These are phyloP conservation scores for Rhynchophorus ferrugineus DNA, from an alignment of 1,140 invertebrate genomes.

Conservation along the genomic window DNA sequence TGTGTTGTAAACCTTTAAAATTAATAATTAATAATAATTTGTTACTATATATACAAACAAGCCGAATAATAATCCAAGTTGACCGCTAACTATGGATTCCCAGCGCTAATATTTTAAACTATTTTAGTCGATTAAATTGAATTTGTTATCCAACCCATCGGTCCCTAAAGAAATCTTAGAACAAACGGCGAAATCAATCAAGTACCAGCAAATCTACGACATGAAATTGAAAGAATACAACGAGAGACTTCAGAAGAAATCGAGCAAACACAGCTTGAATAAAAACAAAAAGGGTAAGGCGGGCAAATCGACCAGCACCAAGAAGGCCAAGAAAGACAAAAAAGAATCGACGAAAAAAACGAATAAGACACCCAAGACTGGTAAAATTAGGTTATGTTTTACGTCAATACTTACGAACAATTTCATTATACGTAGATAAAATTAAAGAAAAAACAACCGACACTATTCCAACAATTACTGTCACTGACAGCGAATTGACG, in stretches of 20 bases:
- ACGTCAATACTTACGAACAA: not conserved
- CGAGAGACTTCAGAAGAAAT: constrained; percentile 4
- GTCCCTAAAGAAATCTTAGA: constrained; percentile 23
- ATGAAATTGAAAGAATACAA: constrained; percentile 14
- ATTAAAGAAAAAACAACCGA: not conserved
- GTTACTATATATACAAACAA: too few species aligned
- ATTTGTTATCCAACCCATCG: constrained; percentile 24
- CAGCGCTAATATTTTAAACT: too few species aligned
- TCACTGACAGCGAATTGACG: constrained; percentile 17
- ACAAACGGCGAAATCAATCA: constrained; percentile 22
- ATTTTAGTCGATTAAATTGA: constrained; percentile 24
- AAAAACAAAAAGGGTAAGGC: constrained; percentile 8
- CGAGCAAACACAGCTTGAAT: constrained; percentile 1
- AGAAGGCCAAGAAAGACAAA: constrained; percentile 16
- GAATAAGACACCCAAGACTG: not conserved
- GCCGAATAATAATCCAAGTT: too few species aligned
- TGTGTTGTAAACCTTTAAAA: too few species aligned
- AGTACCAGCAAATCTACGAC: constrained; percentile 24
- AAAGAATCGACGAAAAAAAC: constrained; percentile 12
- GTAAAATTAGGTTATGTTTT: not conserved
- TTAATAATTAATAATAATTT: too few species aligned
- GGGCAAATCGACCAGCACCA: constrained; percentile 8
- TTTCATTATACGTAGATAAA: not conserved
- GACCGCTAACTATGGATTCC: too few species aligned
- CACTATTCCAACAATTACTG: too few species aligned